Conservation (phyloP, 1,140 invertebrate species). For the Hylaeus volcanicus region DNA sequence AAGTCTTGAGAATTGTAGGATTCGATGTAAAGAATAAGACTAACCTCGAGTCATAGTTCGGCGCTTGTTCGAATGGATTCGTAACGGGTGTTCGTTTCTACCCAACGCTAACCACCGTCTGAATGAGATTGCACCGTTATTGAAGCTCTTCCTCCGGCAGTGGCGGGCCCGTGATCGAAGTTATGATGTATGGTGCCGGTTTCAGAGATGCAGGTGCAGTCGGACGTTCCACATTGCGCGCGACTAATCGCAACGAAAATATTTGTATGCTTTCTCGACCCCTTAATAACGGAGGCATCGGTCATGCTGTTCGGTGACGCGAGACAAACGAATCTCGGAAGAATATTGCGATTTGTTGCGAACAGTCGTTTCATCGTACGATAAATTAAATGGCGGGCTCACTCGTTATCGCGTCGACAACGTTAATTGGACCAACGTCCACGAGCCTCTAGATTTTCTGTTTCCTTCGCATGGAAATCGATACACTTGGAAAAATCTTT, state of each 20-base stretch:
- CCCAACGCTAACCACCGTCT: background rate
- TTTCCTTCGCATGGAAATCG: no score
- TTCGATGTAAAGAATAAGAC: no score
- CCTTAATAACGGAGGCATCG: constrained; percentile 60
- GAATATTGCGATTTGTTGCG: constrained; percentile 63
- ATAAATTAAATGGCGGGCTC: constrained; percentile 56
- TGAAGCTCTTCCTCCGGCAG: constrained; percentile 29
- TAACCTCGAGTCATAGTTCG: background rate
- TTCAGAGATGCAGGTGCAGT: constrained; percentile 30
- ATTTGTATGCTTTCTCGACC: constrained; percentile 48
- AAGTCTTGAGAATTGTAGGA: no score
- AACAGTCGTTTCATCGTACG: constrained; percentile 48
- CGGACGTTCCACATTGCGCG: background rate
- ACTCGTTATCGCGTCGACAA: constrained; percentile 56
- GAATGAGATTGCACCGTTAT: constrained; percentile 56
- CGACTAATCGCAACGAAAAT: constrained; percentile 53
- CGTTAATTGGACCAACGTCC: constrained; percentile 46
- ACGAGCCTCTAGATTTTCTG: no score
- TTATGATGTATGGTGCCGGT: constrained; percentile 52
- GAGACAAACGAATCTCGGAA: constrained; percentile 55
- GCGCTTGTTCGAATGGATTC: background rate
- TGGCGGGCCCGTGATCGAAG: constrained; percentile 44
- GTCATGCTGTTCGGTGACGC: constrained; percentile 52
- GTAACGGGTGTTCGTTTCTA: background rate
- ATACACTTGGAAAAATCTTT: no score